A percentile compares a stretch with the other conserved stretches of the same genome.
Evolutionary conservation across 2,888 invertebrate species (phyloP).

Genomic region (Drosophila kanekoi): DNA sequence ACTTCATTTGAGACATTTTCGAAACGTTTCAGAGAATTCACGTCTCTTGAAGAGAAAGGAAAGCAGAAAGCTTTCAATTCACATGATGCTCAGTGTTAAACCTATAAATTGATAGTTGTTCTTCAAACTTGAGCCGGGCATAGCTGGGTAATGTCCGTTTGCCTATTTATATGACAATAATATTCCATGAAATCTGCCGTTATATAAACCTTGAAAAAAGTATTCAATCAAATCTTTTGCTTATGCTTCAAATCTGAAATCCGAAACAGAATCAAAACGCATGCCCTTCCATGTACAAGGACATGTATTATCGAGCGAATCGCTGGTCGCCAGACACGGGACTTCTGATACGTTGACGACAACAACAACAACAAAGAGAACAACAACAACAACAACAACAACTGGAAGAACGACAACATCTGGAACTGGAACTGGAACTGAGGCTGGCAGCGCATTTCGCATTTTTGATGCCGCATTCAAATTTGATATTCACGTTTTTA

Average conservation of each 20-base stretch:
- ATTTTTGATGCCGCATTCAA: slow-evolving; percentile 63
- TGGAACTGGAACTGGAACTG: slow-evolving; percentile 44
- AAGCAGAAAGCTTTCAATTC: no score
- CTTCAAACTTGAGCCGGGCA: no score
- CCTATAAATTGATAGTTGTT: no score
- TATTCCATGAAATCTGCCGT: no score
- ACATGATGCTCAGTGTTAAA: no score
- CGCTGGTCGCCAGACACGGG: slow-evolving; percentile 85
- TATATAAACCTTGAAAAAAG: no score
- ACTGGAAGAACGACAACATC: slow-evolving; percentile 59
- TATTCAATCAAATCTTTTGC: not conserved
- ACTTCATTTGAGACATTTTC: no score
- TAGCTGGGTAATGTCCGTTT: no score
- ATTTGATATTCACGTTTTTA: slow-evolving; percentile 65
- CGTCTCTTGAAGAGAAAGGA: no score
- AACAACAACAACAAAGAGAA: slow-evolving; percentile 23
- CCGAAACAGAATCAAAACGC: slow-evolving; percentile 87
- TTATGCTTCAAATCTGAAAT: slow-evolving; percentile 12
- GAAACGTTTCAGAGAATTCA: no score
- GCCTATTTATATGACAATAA: no score
- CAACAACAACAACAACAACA: slow-evolving; percentile 34
- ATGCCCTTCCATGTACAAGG: slow-evolving; percentile 95
- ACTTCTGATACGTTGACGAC: slow-evolving; percentile 84
- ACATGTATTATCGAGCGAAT: slow-evolving; percentile 92
- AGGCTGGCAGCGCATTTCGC: slow-evolving; percentile 50